Evolutionary conservation across 2,888 invertebrate genomes (phyloP), one percentile per base, ranked within the genome.

Genomic region (Leucophenga maculata): DNA sequence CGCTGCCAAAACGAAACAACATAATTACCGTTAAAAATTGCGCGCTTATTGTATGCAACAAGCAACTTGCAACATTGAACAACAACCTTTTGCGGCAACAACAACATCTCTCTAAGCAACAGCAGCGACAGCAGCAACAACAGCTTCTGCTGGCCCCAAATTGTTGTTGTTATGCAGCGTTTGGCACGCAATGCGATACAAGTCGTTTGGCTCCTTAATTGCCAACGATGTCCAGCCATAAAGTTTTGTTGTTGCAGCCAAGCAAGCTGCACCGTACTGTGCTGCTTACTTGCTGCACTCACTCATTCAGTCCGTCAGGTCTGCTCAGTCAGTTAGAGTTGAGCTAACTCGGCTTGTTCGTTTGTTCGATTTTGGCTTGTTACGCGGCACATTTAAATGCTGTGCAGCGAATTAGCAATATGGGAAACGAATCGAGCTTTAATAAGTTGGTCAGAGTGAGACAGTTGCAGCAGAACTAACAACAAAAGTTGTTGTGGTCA

Each of bases 11-110:
- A 78, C 82, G 81, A 81, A 64, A 81, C 81, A 81, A 81, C 81
- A 81, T 84, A 81, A 81, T 81, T 81, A 81, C 84, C 81, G 81
- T 81, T 81, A 81, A 81, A 84, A 81, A 81, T 84, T 84, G 84
- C 78, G 84, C 78, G 75, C 74, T 69, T 65, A 74, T 72, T 68
- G 64, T 22, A 65, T 68, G 60, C 39, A 39, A 11, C 50, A 50
- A 6, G 46, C 26, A 46, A 39, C 39, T 39, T 39, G 26, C 26
- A 26, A 26, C 26, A 26, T 26, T 26, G n/a, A 65, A 55, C 60
- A 48, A 46, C 57, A 70, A 66, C 31, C 59, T 59, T 59, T 57
- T 57, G 50, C 68, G 48, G 67, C 48, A 50, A 16, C 71, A 50
- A 16, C 71, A 54, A 26, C 26, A 26, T 26, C 26, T 26, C 26